Percentiles rank a stretch among this genome's conserved stretches.
Conservation (phyloP, 2,113 vertebrate genomes). For the Esox niger region DNA sequence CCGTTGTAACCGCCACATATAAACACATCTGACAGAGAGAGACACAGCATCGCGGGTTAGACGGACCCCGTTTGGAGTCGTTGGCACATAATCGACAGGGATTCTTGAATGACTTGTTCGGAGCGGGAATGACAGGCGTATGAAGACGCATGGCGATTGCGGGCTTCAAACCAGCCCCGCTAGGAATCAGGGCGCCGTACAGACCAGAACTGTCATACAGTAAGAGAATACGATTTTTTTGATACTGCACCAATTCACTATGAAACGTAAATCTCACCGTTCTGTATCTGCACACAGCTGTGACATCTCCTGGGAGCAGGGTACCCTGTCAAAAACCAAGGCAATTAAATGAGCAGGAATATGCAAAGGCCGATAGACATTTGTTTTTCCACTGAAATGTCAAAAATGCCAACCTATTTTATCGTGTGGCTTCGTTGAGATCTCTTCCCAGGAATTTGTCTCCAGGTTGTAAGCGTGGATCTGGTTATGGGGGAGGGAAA, state of each 20-base stretch:
- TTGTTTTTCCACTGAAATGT: neutral
- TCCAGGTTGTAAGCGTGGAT: conserved; percentile 97
- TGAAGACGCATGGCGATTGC: neutral
- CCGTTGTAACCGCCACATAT: conserved; percentile 96
- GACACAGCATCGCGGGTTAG: neutral
- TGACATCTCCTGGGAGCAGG: conserved; percentile 95
- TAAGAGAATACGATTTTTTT: too few species aligned
- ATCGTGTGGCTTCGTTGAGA: conserved; percentile 90
- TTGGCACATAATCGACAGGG: too few species aligned
- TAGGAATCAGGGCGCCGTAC: too few species aligned
- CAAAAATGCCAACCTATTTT: conserved; percentile 81
- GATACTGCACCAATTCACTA: too few species aligned
- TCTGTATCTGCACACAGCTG: conserved; percentile 96
- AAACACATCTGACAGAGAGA: conserved; percentile 80
- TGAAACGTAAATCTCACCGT: conserved; percentile 72
- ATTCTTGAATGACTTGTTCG: neutral
- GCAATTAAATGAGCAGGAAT: neutral
- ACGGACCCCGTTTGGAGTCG: too few species aligned
- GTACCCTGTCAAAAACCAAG: conserved; percentile 76
- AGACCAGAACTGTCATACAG: too few species aligned
- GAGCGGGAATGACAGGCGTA: neutral
- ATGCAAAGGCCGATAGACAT: neutral
- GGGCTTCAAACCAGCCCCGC: too few species aligned
- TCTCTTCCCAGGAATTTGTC: conserved; percentile 98
- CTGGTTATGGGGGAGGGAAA: conserved; percentile 57